Evolutionary conservation across 2,113 vertebrate species (phyloP).

Genomic region (Hippoglossus stenolepis): DNA sequence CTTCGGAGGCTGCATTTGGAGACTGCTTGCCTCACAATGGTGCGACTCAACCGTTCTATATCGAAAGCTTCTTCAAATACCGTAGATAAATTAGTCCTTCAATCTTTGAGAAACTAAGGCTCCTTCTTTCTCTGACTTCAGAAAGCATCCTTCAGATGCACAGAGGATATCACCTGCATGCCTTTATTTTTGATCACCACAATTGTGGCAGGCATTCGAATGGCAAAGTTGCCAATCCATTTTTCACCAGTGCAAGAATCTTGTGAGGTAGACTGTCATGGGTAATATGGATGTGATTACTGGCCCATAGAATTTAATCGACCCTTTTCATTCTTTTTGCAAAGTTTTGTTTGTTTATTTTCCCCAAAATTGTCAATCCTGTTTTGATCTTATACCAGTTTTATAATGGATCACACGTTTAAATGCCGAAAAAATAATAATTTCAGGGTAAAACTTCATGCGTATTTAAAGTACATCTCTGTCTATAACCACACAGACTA

Average conservation of each 20-base stretch:
- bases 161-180: too few species aligned
- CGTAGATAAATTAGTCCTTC: too few species aligned
- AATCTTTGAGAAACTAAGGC: too few species aligned
- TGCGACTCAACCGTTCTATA: too few species aligned
- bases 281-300: neutral
- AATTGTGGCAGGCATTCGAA: too few species aligned
- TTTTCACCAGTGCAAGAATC: neutral
- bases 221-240: too few species aligned
- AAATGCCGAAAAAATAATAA: neutral
- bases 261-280: neutral
- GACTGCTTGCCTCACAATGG: too few species aligned
- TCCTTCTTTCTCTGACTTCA: neutral
- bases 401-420: neutral
- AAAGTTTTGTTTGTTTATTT: neutral
- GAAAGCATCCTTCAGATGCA: neutral
- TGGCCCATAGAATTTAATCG: too few species aligned
- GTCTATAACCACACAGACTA: conserved; percentile 21
- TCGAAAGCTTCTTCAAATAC: too few species aligned
- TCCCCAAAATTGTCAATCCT: neutral
- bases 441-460: conserved; percentile 1
- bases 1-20: too few species aligned
- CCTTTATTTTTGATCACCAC: too few species aligned
- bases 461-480: neutral
- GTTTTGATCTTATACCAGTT: neutral
- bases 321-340: neutral